Base-by-base conservation (phyloP, 2,113 vertebrate genomes). In the Numenius arquata region DNA sequence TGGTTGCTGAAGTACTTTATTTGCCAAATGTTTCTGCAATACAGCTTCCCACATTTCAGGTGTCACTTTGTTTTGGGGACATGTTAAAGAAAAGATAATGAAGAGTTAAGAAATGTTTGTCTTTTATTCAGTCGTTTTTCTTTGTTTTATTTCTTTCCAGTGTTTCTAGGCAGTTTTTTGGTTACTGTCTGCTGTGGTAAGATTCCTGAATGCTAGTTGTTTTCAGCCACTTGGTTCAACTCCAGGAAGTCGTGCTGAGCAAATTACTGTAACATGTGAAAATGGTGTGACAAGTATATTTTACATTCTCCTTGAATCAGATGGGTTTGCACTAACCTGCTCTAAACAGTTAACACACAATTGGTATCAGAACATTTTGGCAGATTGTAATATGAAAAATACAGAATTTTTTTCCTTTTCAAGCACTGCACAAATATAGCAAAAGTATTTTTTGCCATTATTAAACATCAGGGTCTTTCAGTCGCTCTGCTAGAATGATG, bases 201-300 rank as follows among this genome's bases (percentile, higher is more conserved):
- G 26, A 94, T 30, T 68, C 43, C 65, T 72, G 34, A 53, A 38
- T 52, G 23, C 9, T 91, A 50, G 58, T 34, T 77, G 22, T 65
- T 88, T 85, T n/a, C 62, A 92, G 48, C 61, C 53, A 48, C 50
- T 96, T 96, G 88, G 59, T 95, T 92, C 65, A 53, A 9, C 82
- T 86, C 85, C 90, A 95, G 74, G 56, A 91, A 91, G 48, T 53
- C 61, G 14, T 63, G 66, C 77, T 91, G 92, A 90, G 91, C 2
- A 8, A 95, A 96, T 93, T 95, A 96, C 65, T 93, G 12, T 53
- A 94, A 96, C 63, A 61, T 71, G 50, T 83, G 59, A 94, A 97
- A 95, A 86, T 75, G 34, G 70, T 94, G 50, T 2, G 1, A 79
- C 81, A 77, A 94, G 70, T 93, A 70, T 91, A 62, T 97, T 97